phyloP scores from a whole-genome alignment of 2,113 vertebrate species.

The Oophaga pumilio region DNA sequence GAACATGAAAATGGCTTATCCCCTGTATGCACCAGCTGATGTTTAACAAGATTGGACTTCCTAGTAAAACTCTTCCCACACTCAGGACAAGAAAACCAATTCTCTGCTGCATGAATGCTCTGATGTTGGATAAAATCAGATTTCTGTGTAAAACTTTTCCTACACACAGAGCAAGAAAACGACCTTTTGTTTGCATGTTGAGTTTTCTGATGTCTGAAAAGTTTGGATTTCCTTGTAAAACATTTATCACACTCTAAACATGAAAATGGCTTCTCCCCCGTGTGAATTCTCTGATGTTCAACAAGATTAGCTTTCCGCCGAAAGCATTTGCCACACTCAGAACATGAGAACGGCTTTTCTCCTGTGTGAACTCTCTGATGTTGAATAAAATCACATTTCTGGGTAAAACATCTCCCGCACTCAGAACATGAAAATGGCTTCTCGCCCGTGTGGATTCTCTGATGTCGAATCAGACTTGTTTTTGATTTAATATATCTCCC shows the following conservation, averaged over 20 bases:
- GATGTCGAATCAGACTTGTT: neutral
- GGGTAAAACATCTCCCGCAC: neutral
- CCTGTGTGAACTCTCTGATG: neutral
- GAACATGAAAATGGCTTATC: neutral
- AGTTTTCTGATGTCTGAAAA: neutral
- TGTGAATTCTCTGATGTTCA: neutral
- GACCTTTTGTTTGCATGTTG: neutral
- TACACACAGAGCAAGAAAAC: neutral
- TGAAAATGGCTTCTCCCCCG: neutral
- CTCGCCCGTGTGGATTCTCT: neutral
- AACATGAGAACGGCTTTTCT: neutral
- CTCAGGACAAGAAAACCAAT: neutral
- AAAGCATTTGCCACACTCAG: constrained; percentile 1
- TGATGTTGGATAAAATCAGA: neutral
- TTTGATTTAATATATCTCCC: neutral
- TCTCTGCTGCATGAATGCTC: neutral
- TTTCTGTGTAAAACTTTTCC: neutral
- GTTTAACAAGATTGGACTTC: no score
- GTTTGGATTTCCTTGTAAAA: neutral
- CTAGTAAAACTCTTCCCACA: no score
- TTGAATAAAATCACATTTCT: neutral
- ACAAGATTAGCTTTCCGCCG: neutral
- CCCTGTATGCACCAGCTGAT: no score
- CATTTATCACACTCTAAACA: neutral
- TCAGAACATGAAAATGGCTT: neutral